These are phyloP conservation scores for Netelia virgata DNA, from an alignment of 2,888 invertebrate genomes.

Conservation along the genomic window DNA sequence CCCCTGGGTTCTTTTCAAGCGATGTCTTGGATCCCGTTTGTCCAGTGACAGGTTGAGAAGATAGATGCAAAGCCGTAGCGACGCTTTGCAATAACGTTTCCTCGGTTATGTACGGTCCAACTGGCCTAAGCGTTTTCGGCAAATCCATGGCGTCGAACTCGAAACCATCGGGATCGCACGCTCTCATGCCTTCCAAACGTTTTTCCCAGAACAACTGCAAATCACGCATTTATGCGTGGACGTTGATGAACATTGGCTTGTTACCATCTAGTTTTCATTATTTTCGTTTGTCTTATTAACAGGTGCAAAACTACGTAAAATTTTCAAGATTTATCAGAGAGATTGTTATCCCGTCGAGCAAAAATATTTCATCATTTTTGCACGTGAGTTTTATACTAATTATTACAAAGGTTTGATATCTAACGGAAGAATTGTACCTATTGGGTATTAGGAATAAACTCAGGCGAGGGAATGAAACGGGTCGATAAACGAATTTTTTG, in stretches of 20 bases:
- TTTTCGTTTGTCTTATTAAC: background rate
- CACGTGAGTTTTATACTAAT: background rate
- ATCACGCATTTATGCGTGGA: conserved; percentile 24
- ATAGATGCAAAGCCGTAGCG: conserved; percentile 97
- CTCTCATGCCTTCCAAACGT: conserved; percentile 92
- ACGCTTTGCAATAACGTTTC: conserved; percentile 96
- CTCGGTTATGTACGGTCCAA: conserved; percentile 94
- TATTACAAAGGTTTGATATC: no score
- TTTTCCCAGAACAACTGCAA: conserved; percentile 92
- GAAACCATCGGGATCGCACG: conserved; percentile 94
- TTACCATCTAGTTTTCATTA: background rate
- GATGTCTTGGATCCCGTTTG: conserved; percentile 93
- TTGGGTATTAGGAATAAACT: no score
- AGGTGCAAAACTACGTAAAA: conserved; percentile 5
- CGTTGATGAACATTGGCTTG: background rate
- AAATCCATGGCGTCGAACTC: conserved; percentile 94
- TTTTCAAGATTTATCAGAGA: background rate
- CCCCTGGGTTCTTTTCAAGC: conserved; percentile 96
- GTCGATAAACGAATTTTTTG: no score
- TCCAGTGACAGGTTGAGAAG: conserved; percentile 95
- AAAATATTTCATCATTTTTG: background rate
- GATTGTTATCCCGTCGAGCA: background rate
- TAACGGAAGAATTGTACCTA: no score
- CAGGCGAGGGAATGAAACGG: no score
- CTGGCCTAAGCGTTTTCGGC: conserved; percentile 92